phyloP scores from a whole-genome alignment of 1,140 invertebrate genomes.

The Rhagoletis zephyria region DNA sequence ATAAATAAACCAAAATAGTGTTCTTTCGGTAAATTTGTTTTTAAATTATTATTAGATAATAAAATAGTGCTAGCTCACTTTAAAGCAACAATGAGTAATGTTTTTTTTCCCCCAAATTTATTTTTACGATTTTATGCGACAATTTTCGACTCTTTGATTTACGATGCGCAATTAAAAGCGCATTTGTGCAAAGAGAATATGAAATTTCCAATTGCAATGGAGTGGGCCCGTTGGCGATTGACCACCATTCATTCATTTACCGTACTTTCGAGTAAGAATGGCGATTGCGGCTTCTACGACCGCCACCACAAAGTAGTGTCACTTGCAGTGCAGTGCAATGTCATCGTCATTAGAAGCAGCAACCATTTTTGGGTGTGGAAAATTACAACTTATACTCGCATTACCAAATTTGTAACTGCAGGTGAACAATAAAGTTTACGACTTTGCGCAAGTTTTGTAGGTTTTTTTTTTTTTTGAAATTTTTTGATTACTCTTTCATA shows the following conservation, averaged over 20 bases:
- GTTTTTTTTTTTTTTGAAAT: not conserved
- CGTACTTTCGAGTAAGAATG: not conserved
- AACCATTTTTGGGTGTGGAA: constrained; percentile 39
- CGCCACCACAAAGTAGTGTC: constrained; percentile 21
- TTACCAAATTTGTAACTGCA: not conserved
- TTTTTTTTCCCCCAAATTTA: not conserved
- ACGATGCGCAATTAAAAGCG: constrained; percentile 57
- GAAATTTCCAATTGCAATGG: constrained; percentile 52
- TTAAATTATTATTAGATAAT: constrained; percentile 15
- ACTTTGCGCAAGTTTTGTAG: not conserved
- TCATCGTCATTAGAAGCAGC: not conserved
- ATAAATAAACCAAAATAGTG: not conserved
- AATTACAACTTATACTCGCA: constrained; percentile 23
- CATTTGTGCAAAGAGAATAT: constrained; percentile 54
- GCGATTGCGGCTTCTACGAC: not conserved
- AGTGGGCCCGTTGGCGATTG: not conserved
- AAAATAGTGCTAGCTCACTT: not conserved
- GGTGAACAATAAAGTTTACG: not conserved
- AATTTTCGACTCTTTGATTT: constrained; percentile 54
- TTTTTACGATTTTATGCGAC: constrained; percentile 38
- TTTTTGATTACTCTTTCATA: not conserved
- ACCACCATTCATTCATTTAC: too few relatives aligned
- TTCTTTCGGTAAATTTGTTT: constrained; percentile 39
- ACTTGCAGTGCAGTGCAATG: constrained; percentile 41
- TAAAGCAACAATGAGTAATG: not conserved